phyloP scores from a whole-genome alignment of 2,888 invertebrate genomes.

The Nasonovia ribisnigri region DNA sequence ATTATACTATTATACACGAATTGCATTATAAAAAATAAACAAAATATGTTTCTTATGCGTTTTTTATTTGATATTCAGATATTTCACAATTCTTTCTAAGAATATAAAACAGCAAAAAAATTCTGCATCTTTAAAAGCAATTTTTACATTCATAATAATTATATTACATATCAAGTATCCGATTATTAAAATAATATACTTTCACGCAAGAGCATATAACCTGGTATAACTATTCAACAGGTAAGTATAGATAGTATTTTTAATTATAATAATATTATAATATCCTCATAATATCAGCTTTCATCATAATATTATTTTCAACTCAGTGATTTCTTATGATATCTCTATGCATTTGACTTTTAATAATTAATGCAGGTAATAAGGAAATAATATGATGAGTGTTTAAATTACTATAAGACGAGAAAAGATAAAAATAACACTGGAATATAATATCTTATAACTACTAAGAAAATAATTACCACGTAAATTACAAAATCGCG shows the following conservation, averaged over 20 bases:
- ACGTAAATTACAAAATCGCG: not conserved
- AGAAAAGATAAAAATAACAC: not conserved
- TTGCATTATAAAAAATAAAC: not conserved
- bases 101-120: not conserved
- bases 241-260: not conserved
- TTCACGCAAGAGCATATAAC: not conserved
- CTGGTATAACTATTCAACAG: not conserved
- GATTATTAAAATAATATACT: not conserved
- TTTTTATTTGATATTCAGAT: not conserved
- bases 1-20: not conserved
- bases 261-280: not conserved
- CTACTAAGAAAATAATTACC: not conserved
- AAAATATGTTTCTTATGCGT: not conserved
- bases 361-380: not conserved
- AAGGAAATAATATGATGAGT: not conserved
- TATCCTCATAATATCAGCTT: not conserved
- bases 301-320: not conserved
- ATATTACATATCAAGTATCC: not conserved
- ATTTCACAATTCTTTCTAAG: not conserved
- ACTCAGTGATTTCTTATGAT: not conserved
- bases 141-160: not conserved
- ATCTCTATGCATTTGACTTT: not conserved
- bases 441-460: not conserved
- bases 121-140: not conserved
- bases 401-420: not conserved